Evolutionary conservation across 2,888 invertebrate species (phyloP).

Genomic region (Uloborus plumipes): DNA sequence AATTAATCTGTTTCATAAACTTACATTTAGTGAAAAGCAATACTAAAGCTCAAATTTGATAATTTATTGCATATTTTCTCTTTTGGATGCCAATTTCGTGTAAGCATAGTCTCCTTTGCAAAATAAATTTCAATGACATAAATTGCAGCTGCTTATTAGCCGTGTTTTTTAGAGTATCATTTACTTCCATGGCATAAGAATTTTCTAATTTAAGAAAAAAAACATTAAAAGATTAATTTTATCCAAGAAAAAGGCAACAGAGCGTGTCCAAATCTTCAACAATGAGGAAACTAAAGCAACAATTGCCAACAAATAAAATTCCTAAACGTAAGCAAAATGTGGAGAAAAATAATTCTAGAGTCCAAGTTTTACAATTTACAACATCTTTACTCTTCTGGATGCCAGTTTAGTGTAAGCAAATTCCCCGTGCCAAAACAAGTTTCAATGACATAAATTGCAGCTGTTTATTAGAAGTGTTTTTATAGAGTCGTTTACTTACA

Average conservation of each 20-base stretch:
- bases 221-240: no score
- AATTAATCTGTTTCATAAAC: no score
- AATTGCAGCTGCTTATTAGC: constrained; percentile 48
- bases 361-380: no score
- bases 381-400: no score
- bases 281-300: no score
- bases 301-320: no score
- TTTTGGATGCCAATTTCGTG: constrained; percentile 13
- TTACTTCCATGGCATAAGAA: constrained; percentile 2
- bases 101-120: constrained; percentile 27
- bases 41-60: constrained; percentile 19
- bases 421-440: constrained; percentile 42
- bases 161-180: constrained; percentile 29
- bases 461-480: constrained; percentile 39
- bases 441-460: constrained; percentile 45
- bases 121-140: constrained; percentile 44
- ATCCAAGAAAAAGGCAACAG: no score
- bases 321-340: no score
- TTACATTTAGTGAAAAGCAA: constrained; percentile 1
- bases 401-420: constrained; percentile 11
- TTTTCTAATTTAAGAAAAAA: no score
- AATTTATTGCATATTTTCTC: constrained; percentile 32
- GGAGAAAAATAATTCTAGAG: no score
- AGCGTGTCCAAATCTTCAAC: no score
- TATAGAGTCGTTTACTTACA: constrained; percentile 35